These are phyloP conservation scores for Andrena dorsata DNA, from an alignment of 2,888 invertebrate species.

Conservation along the genomic window DNA sequence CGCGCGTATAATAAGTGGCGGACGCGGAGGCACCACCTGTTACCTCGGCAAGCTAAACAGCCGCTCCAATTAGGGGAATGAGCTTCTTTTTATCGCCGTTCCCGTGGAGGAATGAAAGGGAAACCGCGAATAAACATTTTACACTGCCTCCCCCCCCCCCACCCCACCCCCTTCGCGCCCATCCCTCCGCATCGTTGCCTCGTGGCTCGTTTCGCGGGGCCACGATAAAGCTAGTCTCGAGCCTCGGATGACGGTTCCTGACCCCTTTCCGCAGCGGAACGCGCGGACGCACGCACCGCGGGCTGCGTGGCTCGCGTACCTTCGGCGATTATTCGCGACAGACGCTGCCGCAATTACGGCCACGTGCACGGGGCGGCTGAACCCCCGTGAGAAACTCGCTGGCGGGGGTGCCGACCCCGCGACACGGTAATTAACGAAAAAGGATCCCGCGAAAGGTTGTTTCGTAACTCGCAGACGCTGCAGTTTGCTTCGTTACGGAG, in stretches of 20 bases:
- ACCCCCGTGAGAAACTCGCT: too few relatives aligned
- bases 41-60: slow-evolving; percentile 69
- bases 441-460: neutral
- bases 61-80: slow-evolving; percentile 72
- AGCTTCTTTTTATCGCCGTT: slow-evolving; percentile 68
- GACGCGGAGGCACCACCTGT: slow-evolving; percentile 69
- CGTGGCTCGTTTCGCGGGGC: slow-evolving; percentile 49
- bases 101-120: slow-evolving; percentile 62
- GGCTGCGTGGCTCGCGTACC: slow-evolving; percentile 3
- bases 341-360: slow-evolving; percentile 15
- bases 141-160: neutral
- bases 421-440: slow-evolving; percentile 20
- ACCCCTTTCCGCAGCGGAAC: slow-evolving; percentile 44
- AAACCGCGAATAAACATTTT: slow-evolving; percentile 70
- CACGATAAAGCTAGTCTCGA: slow-evolving; percentile 50
- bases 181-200: slow-evolving; percentile 26
- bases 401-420: neutral
- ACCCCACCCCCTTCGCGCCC: neutral
- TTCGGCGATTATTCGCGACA: slow-evolving; percentile 36
- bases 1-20: slow-evolving; percentile 65
- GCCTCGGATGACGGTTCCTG: slow-evolving; percentile 37
- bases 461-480: slow-evolving; percentile 1
- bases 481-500: neutral
- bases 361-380: neutral
- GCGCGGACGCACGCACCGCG: neutral